A percentile compares a stretch with the other conserved stretches of the same genome.
phyloP scores from a whole-genome alignment of 1,140 invertebrate genomes.

The Prorops nasuta region DNA sequence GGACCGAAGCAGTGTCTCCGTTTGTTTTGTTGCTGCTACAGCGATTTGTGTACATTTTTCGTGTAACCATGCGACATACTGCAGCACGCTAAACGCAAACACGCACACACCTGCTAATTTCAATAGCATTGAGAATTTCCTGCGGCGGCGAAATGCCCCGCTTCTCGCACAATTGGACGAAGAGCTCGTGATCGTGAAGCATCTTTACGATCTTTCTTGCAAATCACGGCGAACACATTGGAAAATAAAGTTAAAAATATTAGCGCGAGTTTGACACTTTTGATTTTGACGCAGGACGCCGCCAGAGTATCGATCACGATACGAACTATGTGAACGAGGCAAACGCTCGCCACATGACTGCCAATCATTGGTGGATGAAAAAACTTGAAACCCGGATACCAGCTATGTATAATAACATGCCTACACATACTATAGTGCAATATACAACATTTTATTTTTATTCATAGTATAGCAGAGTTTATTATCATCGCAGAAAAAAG shows the following conservation, averaged over 20 bases:
- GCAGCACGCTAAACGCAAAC: too few species aligned
- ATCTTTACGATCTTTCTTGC: conserved; percentile 21
- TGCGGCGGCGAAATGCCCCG: conserved; percentile 28
- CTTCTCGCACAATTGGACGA: conserved; percentile 37
- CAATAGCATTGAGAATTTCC: conserved; percentile 35
- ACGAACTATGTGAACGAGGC: not conserved
- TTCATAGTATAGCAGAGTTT: too few species aligned
- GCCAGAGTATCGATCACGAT: not conserved
- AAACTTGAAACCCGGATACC: too few species aligned
- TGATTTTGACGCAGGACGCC: not conserved
- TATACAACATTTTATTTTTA: too few species aligned
- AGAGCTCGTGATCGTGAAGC: conserved; percentile 40
- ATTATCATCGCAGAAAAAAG: too few species aligned
- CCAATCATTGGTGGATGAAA: too few species aligned
- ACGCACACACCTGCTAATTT: conserved; percentile 38
- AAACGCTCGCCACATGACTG: not conserved
- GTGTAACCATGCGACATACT: too few species aligned
- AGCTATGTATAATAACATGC: too few species aligned
- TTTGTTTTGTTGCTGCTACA: too few species aligned
- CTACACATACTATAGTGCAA: too few species aligned
- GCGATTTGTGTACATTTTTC: too few species aligned
- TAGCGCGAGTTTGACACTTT: not conserved
- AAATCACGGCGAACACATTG: not conserved
- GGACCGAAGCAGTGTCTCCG: too few species aligned
- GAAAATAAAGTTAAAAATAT: not conserved